Conservation (phyloP, 2,888 invertebrate genomes). For the Smittia aterrima region DNA sequence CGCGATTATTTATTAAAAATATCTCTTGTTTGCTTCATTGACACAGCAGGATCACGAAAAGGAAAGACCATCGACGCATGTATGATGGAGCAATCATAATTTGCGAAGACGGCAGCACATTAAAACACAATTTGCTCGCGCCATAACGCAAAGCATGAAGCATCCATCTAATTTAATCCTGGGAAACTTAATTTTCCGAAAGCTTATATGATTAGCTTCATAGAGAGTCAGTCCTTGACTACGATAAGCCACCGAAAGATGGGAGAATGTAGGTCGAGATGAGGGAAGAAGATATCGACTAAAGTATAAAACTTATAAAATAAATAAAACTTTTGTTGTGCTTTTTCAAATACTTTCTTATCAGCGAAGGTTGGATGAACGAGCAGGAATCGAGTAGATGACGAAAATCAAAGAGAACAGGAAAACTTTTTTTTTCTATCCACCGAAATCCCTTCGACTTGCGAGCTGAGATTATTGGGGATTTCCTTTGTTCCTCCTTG, state of each 20-base stretch:
- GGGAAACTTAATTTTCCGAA: background rate
- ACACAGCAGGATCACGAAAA: background rate
- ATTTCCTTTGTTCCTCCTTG: slow-evolving; percentile 2
- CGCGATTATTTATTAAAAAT: slow-evolving; percentile 1
- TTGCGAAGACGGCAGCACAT: background rate
- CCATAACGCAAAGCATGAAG: background rate
- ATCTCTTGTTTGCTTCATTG: background rate
- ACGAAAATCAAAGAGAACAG: slow-evolving; percentile 16
- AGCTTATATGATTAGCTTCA: background rate
- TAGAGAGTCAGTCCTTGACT: background rate
- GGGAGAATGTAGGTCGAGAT: background rate
- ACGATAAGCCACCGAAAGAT: background rate
- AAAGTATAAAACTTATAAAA: slow-evolving; percentile 1
- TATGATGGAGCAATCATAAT: background rate
- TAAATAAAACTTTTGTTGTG: slow-evolving; percentile 19
- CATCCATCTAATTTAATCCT: background rate
- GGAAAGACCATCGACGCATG: background rate
- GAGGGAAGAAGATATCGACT: background rate
- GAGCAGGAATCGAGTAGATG: background rate
- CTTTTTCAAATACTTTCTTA: background rate
- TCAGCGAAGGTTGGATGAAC: background rate
- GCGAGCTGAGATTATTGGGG: slow-evolving; percentile 16
- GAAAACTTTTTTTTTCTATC: background rate
- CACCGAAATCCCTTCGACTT: slow-evolving; percentile 9
- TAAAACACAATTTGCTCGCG: background rate